These are phyloP conservation scores for Gopherus evgoodei DNA, from an alignment of 2,113 vertebrate species.

Conservation along the genomic window DNA sequence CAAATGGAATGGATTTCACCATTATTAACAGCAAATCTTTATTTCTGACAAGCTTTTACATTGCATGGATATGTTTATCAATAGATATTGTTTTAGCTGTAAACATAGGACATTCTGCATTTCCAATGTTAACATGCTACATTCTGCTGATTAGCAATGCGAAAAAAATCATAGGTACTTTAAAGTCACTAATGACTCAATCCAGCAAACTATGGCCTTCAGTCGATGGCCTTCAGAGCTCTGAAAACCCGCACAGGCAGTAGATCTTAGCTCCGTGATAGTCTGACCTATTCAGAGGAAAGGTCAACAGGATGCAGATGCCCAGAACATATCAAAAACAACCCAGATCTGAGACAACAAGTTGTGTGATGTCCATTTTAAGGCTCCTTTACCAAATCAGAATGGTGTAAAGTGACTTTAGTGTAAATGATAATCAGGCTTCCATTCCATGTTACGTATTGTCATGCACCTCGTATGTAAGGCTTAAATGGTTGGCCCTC, in stretches of 20 bases:
- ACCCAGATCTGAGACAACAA: rapidly evolving
- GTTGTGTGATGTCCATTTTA: background rate
- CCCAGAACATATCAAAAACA: rapidly evolving
- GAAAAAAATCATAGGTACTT: background rate
- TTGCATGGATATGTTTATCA: background rate
- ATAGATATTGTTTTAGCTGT: background rate
- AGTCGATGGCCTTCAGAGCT: background rate
- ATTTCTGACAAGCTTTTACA: background rate
- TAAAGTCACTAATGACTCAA: background rate
- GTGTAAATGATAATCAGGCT: background rate
- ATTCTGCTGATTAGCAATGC: background rate
- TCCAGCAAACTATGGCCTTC: background rate
- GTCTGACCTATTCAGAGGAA: background rate
- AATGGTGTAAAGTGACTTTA: background rate
- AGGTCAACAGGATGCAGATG: background rate
- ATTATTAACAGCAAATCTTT: background rate
- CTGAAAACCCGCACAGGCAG: background rate
- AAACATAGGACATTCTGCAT: background rate
- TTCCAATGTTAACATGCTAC: rapidly evolving
- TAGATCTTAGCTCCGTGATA: rapidly evolving
- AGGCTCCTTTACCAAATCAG: background rate
- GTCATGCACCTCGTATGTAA: background rate
- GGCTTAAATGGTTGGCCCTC: background rate
- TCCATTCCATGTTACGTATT: background rate
- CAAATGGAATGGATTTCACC: rapidly evolving